Evolutionary conservation across 2,113 vertebrate genomes (phyloP).

Genomic region (Perognathus longimembris): DNA sequence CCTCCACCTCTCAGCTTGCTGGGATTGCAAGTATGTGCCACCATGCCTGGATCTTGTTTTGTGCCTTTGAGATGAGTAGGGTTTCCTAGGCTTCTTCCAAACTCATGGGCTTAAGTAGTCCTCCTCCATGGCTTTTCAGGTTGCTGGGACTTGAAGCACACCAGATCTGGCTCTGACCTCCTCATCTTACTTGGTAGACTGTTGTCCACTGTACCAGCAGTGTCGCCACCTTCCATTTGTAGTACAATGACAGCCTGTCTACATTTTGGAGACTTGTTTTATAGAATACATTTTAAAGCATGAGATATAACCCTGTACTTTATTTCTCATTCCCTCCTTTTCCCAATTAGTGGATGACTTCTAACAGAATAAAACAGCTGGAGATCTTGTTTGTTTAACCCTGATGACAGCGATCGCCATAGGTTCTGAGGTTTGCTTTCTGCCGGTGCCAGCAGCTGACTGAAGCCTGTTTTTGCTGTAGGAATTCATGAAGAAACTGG

Average conservation of each 20-base stretch:
- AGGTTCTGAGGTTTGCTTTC: constrained; percentile 44
- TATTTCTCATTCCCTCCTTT: neutral
- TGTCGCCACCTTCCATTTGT: neutral
- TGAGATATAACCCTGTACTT: neutral
- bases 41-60: neutral
- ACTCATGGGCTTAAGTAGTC: no score
- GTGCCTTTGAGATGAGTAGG: no score
- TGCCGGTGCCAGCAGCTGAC: constrained; percentile 70
- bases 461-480: constrained; percentile 81
- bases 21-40: neutral
- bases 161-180: neutral
- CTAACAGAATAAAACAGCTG: neutral
- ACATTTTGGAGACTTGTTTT: neutral
- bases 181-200: neutral
- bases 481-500: constrained; percentile 98
- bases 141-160: no score
- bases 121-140: no score
- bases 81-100: no score
- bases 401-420: neutral
- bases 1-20: neutral
- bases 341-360: constrained; percentile 1
- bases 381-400: neutral
- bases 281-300: neutral
- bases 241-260: neutral
- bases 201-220: neutral